Conservation (phyloP, 2,113 vertebrate genomes). For the Charina bottae region DNA sequence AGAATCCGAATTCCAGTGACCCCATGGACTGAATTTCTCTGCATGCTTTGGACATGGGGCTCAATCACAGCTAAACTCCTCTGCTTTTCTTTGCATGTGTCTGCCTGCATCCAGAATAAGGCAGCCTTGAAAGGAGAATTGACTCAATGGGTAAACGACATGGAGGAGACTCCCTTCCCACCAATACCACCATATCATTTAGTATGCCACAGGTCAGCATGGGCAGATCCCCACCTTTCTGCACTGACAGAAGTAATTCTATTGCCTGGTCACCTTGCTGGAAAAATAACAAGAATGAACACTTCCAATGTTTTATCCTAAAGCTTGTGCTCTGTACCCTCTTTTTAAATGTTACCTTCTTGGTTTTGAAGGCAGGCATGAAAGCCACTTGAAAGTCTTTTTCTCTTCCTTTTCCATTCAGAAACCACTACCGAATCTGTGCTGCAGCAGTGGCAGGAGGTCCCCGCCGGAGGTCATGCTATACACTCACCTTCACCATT, state of each 20-base stretch:
- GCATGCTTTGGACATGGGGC: background rate
- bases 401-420: constrained; percentile 56
- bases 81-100: background rate
- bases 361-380: background rate
- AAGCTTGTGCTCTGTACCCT: background rate
- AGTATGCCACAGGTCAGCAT: background rate
- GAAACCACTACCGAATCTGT: constrained; percentile 81
- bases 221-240: background rate
- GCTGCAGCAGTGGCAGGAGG: constrained; percentile 31
- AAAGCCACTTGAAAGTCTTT: background rate
- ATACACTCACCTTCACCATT: constrained; percentile 85
- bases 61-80: background rate
- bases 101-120: background rate
- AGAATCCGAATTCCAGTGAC: background rate
- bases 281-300: background rate
- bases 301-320: background rate
- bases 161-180: background rate
- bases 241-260: background rate
- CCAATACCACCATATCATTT: background rate
- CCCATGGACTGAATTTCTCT: background rate
- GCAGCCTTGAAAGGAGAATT: background rate
- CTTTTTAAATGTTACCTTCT: background rate
- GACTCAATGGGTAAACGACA: background rate
- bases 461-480: constrained; percentile 71
- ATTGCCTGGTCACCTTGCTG: background rate